Evolutionary conservation across 2,797 vertebrate species (phyloP), one percentile per base, ranked within the genome.

Genomic region (Epinephelus coioides): DNA sequence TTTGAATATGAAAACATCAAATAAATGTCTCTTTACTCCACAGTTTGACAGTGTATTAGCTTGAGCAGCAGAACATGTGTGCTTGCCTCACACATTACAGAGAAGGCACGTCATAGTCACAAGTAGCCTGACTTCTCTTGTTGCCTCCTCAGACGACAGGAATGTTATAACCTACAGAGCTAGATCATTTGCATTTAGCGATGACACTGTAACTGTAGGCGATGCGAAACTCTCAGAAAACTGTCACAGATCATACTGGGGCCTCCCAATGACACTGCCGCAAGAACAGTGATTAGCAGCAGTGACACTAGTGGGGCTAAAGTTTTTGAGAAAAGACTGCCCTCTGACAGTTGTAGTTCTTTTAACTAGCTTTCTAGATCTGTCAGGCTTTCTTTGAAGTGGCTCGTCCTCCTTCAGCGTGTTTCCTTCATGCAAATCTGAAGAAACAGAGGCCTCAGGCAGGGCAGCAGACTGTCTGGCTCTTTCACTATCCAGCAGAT

Each of bases 381-480:
- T 54, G 10, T 1, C 43, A 18, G 38, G 30, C 55, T 59, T 0
- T 70, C n/a, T 85, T 84, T 82, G 49, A 69, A 86, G 57, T 56
- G 5, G 8, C 5, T 34, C 4, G 1, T 40, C 49, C 12, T 64
- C 30, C 21, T 17, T 63, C 49, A 40, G 10, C 40, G 1, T 19
- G 63, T 67, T 75, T 38, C 34, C 55, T 43, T 53, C 18, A 81
- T 66, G 71, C 44, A 83, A 46, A 54, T 85, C 15, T 80, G 78
- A 18, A 15, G 43, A 69, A 74, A 5, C 66, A 59, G 19, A 84
- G 66, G 65, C 73, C 82, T 73, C 6, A 10, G 50, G 40, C 47
- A 18, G 81, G 84, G 76, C 55, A 85, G 69, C 63, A 91, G 76
- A 84, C 88, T 84, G 74, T 87, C 83, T 89, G 89, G n/a, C 80